phyloP scores from a whole-genome alignment of 2,888 invertebrate species.

The Acrocera orbiculus region DNA sequence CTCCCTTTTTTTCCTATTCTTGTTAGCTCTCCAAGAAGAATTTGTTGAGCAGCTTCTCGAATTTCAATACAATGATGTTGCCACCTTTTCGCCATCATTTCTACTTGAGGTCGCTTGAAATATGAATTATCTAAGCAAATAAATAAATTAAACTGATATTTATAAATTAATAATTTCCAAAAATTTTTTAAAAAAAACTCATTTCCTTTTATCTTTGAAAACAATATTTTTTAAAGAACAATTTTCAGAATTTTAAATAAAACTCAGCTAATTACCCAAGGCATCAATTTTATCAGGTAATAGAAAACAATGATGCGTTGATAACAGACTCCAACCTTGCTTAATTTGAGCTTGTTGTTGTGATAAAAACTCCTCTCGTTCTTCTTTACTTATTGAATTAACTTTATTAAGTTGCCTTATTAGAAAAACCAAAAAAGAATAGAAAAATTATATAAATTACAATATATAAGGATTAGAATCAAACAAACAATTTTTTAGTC shows the following conservation, averaged over 20 bases:
- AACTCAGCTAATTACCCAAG: slow-evolving; percentile 10
- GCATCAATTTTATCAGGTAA: slow-evolving; percentile 80
- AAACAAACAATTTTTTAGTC: slow-evolving; percentile 53
- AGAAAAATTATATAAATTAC: too few species aligned
- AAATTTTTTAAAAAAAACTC: too few species aligned
- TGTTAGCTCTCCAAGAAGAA: slow-evolving; percentile 81
- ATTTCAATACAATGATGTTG: slow-evolving; percentile 97
- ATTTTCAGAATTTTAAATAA: slow-evolving; percentile 4
- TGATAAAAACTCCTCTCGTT: slow-evolving; percentile 64
- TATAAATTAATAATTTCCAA: too few species aligned
- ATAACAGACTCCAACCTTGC: slow-evolving; percentile 92
- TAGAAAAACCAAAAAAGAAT: background rate
- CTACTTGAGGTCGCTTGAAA: slow-evolving; percentile 91
- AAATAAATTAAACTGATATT: background rate
- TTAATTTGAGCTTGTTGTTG: slow-evolving; percentile 86
- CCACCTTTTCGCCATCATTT: slow-evolving; percentile 95
- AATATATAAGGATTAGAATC: too few species aligned
- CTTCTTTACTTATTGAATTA: slow-evolving; percentile 64
- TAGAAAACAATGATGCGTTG: slow-evolving; percentile 89
- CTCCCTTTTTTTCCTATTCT: slow-evolving; percentile 60
- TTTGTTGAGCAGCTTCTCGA: slow-evolving; percentile 89
- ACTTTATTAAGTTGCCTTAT: slow-evolving; percentile 32
- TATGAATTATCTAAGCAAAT: too few species aligned
- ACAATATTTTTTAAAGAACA: background rate
- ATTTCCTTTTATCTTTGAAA: too few species aligned